Percentiles rank a stretch among this genome's conserved stretches.
These are phyloP conservation scores for Polydesmus complanatus DNA, from an alignment of 2,888 invertebrate species.

Conservation along the genomic window DNA sequence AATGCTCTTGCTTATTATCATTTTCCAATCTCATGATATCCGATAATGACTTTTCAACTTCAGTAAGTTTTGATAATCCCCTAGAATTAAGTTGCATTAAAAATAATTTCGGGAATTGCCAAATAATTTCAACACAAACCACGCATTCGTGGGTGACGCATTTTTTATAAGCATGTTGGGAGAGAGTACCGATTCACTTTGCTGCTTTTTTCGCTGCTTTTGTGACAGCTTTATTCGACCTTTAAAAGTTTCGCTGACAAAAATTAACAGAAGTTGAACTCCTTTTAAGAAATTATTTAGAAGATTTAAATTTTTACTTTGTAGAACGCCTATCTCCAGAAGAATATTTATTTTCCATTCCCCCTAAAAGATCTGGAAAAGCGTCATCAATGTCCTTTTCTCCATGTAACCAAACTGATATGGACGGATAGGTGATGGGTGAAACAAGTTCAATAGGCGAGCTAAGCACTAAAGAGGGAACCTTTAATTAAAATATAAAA, in stretches of 20 bases:
- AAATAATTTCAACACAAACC: too few species aligned
- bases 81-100: too few species aligned
- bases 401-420: neutral
- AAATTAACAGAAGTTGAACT: neutral
- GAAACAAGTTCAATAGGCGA: neutral
- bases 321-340: neutral
- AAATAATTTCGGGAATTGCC: too few species aligned
- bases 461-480: neutral
- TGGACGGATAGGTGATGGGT: neutral
- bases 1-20: too few species aligned
- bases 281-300: neutral
- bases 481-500: too few species aligned
- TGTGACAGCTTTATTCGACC: slow-evolving; percentile 52
- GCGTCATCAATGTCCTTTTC: slow-evolving; percentile 3
- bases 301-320: neutral
- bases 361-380: slow-evolving; percentile 9
- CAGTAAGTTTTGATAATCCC: too few species aligned
- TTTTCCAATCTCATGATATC: too few species aligned
- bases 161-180: too few species aligned
- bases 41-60: too few species aligned
- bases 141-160: too few species aligned
- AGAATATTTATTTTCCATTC: neutral
- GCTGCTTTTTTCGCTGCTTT: slow-evolving; percentile 47
- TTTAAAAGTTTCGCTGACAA: neutral
- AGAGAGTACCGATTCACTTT: slow-evolving; percentile 30